phyloP scores from a whole-genome alignment of 1,140 invertebrate genomes.

The Drosophila virilis region DNA sequence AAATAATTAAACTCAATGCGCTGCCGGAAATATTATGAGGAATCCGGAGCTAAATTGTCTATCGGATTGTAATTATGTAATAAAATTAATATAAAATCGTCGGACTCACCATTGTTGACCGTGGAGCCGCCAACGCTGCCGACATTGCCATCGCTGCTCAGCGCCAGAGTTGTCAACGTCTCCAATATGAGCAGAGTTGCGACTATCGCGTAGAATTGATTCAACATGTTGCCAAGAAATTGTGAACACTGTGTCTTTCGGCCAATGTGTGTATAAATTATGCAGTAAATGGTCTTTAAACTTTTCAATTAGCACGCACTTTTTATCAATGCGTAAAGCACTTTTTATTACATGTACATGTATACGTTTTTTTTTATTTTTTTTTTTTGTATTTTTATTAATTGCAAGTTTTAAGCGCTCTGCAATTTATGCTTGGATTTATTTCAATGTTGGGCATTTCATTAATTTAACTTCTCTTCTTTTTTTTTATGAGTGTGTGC shows the following conservation, averaged over 20 bases:
- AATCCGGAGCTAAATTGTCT: background rate
- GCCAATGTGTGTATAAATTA: background rate
- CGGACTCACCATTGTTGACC: conserved; percentile 60
- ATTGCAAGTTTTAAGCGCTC: conserved; percentile 6
- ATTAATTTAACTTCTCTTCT: conserved; percentile 8
- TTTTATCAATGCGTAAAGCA: conserved; percentile 22
- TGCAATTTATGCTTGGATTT: conserved; percentile 21
- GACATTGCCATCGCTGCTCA: conserved; percentile 51
- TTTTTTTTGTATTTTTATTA: background rate
- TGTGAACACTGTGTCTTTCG: background rate
- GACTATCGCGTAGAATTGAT: conserved; percentile 12
- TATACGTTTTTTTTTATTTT: background rate
- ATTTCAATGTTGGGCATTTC: conserved; percentile 27
- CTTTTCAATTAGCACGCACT: conserved; percentile 17
- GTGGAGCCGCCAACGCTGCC: conserved; percentile 52
- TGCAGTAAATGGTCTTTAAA: conserved; percentile 5
- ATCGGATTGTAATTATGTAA: conserved; percentile 18
- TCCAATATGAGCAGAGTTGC: conserved; percentile 29
- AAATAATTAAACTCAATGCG: conserved; percentile 30
- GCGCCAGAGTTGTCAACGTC: conserved; percentile 33
- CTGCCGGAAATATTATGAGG: conserved; percentile 13
- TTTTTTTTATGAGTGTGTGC: background rate
- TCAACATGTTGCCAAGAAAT: conserved; percentile 45
- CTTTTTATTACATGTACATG: background rate
- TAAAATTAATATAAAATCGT: conserved; percentile 17